Evolutionary conservation across 2,797 vertebrate genomes (phyloP), one percentile per base, ranked within the genome.

Genomic region (Simalia tracyae): DNA sequence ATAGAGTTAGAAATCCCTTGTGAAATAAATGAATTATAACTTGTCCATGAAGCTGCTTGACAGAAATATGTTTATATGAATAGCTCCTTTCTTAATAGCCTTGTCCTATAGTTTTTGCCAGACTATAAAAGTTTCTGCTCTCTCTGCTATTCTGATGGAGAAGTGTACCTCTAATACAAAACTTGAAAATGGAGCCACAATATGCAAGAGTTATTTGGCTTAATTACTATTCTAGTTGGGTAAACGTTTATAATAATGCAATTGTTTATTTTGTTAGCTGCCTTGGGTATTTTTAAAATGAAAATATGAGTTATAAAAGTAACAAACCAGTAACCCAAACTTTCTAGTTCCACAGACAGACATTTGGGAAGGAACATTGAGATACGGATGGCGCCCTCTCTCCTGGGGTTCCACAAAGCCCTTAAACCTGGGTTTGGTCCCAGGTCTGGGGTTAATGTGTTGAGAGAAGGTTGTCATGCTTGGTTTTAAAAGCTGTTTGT

Each of bases 11-110:
- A 84, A 88, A 92, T 28, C 46, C 19, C 72, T 86, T 88, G 91
- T 66, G 36, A 91, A 87, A 91, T 19, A 93, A 89, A 93, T 87
- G 50, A 56, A 76, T 89, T 46, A 87, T 81, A 87, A 66, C 26
- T 92, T 93, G 68, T 87, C 57, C 60, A 57, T 68, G 54, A 87
- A 81, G 28, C 87, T 56, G 42, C 12, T 66, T 63, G 60, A n/a
- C 15, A 68, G 9, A 42, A 2, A 84, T 2, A 22, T 2, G 11
- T 68, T 81, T 66, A 36, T 89, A 60, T 42, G 72, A 87, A 90
- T 46, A 90, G 89, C 22, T 81, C 19, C 26, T 22, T 56, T 86
- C 57, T 64, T 42, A 60, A 93, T n/a, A 61, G 11, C 31, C 42
- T 86, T 31, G 36, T 31, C 11, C 56, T 86, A 72, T 22, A 57